phyloP scores from a whole-genome alignment of 2,888 invertebrate species.

The Drosophila mayaguana region DNA sequence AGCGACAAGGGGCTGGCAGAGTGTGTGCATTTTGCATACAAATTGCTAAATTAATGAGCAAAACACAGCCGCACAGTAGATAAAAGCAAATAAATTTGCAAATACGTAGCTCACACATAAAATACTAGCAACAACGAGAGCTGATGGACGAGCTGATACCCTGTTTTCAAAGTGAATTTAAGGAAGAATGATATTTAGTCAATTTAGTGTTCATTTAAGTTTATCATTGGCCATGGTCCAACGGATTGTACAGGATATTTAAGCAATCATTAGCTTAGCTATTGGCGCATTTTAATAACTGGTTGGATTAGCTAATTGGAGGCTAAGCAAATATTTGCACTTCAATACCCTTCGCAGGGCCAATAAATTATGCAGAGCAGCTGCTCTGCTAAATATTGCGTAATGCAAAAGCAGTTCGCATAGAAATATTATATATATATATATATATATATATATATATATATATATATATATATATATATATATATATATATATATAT shows the following conservation, averaged over 20 bases:
- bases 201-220: no score
- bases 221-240: not conserved
- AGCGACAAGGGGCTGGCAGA: conserved; percentile 13
- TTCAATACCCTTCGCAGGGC: conserved; percentile 27
- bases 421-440: not conserved
- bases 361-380: conserved; percentile 16
- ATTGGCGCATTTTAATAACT: conserved; percentile 45
- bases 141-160: not conserved
- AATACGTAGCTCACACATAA: conserved; percentile 30
- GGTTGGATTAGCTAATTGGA: conserved; percentile 50
- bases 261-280: not conserved
- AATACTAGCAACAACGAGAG: not conserved
- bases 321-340: conserved; percentile 58
- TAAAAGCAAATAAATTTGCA: conserved; percentile 65
- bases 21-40: conserved; percentile 78
- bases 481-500: not conserved
- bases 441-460: not conserved
- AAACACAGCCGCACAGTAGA: conserved; percentile 62
- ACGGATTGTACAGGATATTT: not conserved
- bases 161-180: not conserved
- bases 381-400: conserved; percentile 27
- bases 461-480: not conserved
- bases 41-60: conserved; percentile 81
- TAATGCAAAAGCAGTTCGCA: conserved; percentile 7
- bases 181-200: no score